Base-by-base conservation (phyloP, 1,140 invertebrate genomes). In the Drosophila kikkawai region DNA sequence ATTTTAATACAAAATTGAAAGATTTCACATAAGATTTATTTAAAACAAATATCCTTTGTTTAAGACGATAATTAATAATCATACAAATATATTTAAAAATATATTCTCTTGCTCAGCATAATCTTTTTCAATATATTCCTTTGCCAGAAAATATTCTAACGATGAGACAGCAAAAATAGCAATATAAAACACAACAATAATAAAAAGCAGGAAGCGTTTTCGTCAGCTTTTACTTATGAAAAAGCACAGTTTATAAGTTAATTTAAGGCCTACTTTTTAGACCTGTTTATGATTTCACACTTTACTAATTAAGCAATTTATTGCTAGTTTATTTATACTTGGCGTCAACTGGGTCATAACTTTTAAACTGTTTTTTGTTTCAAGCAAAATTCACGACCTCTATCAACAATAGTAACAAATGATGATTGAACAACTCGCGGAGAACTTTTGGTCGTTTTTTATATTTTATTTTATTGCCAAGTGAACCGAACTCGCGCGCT, bases 401-500 rank as follows among this genome's bases (percentile, higher is more conserved):
- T 60, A 64, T 57, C 67, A 87, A 87, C 61, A 80, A 60, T 44
- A 51, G n/a, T 29, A 29, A 53, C 19, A 56, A 58, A 59, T 44
- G 58, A 61, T 61, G 50, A 61, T 61, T 32, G 44, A 58, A 70
- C 44, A 57, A 68, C 56, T 57, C 66, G 56, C 57, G 66, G 41
- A 42, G 63, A 45, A 67, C 53, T 50, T 57, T n/a, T 51, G 34
- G n/a, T 5, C 29, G 50, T 12, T 39, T 66, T n/a, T 50, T 63
- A 11, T 48, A 44, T 36, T 41, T 22, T 60, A 22, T 55, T 59
- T 51, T 57, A 37, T 63, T 68, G 45, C 65, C 48, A 68, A 75
- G 57, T 71, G 56, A 70, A 84, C 85, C 63, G 84, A 90, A 73
- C 84, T 70, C 78, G 80, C 78, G 57, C 81, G 84, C 77, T 90